Conservation (phyloP, 1,140 invertebrate species). For the Nephila pilipes region DNA sequence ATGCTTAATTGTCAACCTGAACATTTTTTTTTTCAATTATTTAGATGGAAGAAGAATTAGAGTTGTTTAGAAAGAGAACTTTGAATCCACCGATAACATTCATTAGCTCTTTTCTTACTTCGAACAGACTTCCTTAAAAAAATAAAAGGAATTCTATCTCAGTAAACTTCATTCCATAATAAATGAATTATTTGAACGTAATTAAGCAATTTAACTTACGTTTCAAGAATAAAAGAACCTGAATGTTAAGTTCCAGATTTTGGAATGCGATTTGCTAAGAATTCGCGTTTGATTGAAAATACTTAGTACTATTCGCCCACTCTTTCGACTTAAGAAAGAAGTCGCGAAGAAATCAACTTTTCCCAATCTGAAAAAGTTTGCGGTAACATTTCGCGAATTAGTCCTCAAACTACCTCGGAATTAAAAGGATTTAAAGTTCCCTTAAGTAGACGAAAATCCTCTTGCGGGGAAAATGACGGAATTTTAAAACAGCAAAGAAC, state of each 20-base stretch:
- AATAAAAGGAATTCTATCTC: too few relatives aligned
- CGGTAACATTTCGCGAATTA: conserved; percentile 16
- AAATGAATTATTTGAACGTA: conserved; percentile 3
- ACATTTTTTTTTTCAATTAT: too few relatives aligned
- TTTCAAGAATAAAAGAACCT: background rate
- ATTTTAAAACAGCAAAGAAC: conserved; percentile 9
- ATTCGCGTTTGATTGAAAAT: conserved; percentile 10
- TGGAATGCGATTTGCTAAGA: background rate
- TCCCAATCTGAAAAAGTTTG: background rate
- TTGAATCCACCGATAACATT: too few relatives aligned
- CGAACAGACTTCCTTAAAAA: too few relatives aligned
- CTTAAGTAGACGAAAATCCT: conserved; percentile 43
- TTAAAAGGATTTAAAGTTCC: conserved; percentile 47
- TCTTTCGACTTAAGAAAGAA: background rate
- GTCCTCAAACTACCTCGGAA: background rate
- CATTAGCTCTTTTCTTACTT: too few relatives aligned
- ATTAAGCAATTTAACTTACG: background rate
- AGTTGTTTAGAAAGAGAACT: too few relatives aligned
- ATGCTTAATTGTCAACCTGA: too few relatives aligned
- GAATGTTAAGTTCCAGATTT: background rate
- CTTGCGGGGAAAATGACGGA: background rate
- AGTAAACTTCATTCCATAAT: background rate
- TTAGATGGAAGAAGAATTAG: too few relatives aligned
- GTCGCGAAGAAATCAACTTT: background rate
- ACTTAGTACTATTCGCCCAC: background rate